A percentile compares a stretch with the other conserved stretches of the same genome.
Evolutionary conservation across 2,888 invertebrate species (phyloP).

Genomic region (Microdon myrmicae): DNA sequence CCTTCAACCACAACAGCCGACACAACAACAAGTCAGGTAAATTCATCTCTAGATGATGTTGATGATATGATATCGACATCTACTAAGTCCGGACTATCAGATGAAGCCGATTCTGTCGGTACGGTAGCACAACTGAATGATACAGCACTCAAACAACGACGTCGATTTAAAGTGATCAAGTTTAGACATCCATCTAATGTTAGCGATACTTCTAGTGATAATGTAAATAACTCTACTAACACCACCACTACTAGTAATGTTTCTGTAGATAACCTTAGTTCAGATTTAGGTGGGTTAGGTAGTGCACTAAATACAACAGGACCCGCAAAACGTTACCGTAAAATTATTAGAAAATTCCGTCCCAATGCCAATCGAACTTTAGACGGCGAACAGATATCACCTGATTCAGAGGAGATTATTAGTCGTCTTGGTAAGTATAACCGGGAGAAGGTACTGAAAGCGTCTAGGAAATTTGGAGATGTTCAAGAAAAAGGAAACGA

Average conservation of each 20-base stretch:
- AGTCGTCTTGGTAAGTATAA: no score
- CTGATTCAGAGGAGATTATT: no score
- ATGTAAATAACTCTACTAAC: slow-evolving; percentile 44
- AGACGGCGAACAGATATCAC: no score
- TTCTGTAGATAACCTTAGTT: slow-evolving; percentile 46
- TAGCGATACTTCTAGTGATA: slow-evolving; percentile 39
- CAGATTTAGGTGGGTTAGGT: slow-evolving; percentile 19
- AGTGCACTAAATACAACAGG: slow-evolving; percentile 21
- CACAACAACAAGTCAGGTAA: slow-evolving; percentile 24
- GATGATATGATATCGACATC: slow-evolving; percentile 24
- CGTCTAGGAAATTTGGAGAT: no score
- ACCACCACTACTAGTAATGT: slow-evolving; percentile 34
- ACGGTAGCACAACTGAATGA: no score
- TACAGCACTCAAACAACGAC: slow-evolving; percentile 14
- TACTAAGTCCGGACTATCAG: slow-evolving; percentile 19
- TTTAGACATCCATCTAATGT: slow-evolving; percentile 34
- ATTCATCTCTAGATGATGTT: slow-evolving; percentile 23
- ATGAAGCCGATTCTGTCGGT: slow-evolving; percentile 16
- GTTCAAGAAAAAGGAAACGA: no score
- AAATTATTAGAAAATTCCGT: slow-evolving; percentile 23
- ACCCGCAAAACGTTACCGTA: slow-evolving; percentile 30
- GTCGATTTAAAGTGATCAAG: slow-evolving; percentile 43
- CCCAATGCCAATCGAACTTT: slow-evolving; percentile 29
- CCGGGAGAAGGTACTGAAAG: no score
- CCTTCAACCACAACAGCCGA: slow-evolving; percentile 9